phyloP scores from a whole-genome alignment of 1,140 invertebrate species.

The Polyergus mexicanus region DNA sequence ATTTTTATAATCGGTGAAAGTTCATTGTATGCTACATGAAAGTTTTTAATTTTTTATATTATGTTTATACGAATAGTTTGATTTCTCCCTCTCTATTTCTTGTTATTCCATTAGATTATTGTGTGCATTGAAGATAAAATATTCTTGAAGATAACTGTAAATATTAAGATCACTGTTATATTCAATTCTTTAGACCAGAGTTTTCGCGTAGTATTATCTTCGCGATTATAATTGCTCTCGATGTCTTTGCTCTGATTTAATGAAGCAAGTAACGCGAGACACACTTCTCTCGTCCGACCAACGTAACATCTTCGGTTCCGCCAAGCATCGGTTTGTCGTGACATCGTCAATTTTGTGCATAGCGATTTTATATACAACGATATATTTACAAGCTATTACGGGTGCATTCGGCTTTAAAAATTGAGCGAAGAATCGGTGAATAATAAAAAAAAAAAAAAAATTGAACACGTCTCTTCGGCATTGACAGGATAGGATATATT shows the following conservation, averaged over 20 bases:
- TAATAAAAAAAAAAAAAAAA: background rate
- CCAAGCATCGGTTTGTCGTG: background rate
- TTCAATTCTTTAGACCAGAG: background rate
- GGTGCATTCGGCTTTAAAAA: background rate
- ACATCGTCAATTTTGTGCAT: conserved; percentile 13
- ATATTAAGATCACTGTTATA: conserved; percentile 11
- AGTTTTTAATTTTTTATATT: background rate
- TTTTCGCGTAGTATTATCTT: background rate
- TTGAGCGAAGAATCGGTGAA: background rate
- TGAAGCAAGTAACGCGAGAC: background rate
- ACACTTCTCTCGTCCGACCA: background rate
- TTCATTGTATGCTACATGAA: background rate
- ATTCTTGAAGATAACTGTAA: background rate
- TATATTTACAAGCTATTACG: background rate
- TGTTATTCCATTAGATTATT: too few species aligned
- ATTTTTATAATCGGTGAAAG: background rate
- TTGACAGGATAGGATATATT: background rate
- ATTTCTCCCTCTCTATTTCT: too few species aligned
- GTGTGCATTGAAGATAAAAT: background rate
- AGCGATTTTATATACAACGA: background rate
- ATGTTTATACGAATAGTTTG: background rate
- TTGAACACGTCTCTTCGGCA: background rate
- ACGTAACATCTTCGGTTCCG: conserved; percentile 20
- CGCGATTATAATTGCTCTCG: conserved; percentile 26
- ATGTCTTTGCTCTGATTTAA: conserved; percentile 16